Base-by-base conservation (phyloP, 2,797 vertebrate species). In the Hypotaenidia philippensis region DNA sequence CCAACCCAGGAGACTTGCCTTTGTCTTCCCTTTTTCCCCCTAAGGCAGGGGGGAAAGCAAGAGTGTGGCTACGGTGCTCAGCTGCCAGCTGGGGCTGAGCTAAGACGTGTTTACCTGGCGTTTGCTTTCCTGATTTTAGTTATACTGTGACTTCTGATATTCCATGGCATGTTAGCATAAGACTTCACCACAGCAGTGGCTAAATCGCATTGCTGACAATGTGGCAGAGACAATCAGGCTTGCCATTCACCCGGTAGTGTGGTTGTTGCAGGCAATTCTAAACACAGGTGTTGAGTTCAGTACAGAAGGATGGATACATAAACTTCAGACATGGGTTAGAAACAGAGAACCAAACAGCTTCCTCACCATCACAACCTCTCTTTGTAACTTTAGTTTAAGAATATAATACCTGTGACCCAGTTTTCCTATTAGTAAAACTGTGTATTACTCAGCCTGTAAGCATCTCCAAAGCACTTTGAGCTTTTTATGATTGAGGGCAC, bases 91-190 rank as follows among this genome's bases (percentile, higher is more conserved):
- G 45, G 45, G 45, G 21, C 45, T 11, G 6, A 47, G 45, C 45
- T 22, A 12, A 22, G 45, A 47, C 45, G 11, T 47, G 45, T 89
- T 94, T 69, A 63, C 22, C 17, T 76, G 66, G 36, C n/a, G 13
- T 86, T 94, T 84, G 59, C 55, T 72, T 89, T 71, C 27, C 65
- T 75, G 22, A 83, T 45, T 92, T 89, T 75, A 88, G 49, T 78
- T 56, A 36, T 25, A 12, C n/a, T 56, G 36, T 29, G 50, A 86
- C 64, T 91, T 94, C 79, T 74, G 66, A 31, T 63, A 86, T 63
- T 47, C 78, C 56, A 83, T 80, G 76, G 38, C 69, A 61, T 15
- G 4, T 60, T 10, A 1, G 13, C 12, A 41, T 63, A 31, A 77
- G 52, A 77, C 80, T 64, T 76, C 40, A 59, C 60, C 32, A 34